A percentile compares a stretch with the other conserved stretches of the same genome.
phyloP scores from a whole-genome alignment of 2,888 invertebrate genomes.

The Unio delphinus region DNA sequence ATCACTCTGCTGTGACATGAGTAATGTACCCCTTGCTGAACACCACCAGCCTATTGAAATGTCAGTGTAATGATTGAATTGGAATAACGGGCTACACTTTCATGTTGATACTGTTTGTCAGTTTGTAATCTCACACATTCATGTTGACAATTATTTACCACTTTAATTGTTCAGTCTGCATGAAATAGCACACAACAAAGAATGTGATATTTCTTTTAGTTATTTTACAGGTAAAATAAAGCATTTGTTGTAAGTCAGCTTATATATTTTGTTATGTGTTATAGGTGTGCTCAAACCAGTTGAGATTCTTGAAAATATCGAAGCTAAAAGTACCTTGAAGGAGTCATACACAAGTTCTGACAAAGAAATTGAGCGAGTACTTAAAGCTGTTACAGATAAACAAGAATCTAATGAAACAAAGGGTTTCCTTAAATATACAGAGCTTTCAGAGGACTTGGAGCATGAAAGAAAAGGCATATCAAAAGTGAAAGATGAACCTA shows the following conservation, averaged over 20 bases:
- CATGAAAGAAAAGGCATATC: constrained; percentile 34
- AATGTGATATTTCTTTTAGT: neutral
- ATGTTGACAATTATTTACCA: too few species aligned
- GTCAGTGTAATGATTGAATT: too few species aligned
- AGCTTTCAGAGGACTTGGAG: constrained; percentile 4
- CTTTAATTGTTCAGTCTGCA: too few species aligned
- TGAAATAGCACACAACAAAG: too few species aligned
- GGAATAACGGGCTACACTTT: too few species aligned
- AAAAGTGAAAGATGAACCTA: constrained; percentile 16
- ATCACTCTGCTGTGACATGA: too few species aligned
- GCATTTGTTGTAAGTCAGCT: neutral
- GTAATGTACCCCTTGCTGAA: too few species aligned
- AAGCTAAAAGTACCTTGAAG: constrained; percentile 10
- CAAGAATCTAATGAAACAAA: constrained; percentile 1
- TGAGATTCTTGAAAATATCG: constrained; percentile 5
- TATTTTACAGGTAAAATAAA: neutral
- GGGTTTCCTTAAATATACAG: constrained; percentile 4
- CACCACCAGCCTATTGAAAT: too few species aligned
- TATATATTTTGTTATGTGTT: constrained; percentile 1
- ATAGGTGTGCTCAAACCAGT: constrained; percentile 8
- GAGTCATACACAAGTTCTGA: neutral
- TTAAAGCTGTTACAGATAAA: constrained; percentile 11
- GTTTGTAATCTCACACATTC: too few species aligned
- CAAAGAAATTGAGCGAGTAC: constrained; percentile 8
- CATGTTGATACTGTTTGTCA: too few species aligned